phyloP scores from a whole-genome alignment of 2,797 vertebrate species.

The Limnodromus scolopaceus region DNA sequence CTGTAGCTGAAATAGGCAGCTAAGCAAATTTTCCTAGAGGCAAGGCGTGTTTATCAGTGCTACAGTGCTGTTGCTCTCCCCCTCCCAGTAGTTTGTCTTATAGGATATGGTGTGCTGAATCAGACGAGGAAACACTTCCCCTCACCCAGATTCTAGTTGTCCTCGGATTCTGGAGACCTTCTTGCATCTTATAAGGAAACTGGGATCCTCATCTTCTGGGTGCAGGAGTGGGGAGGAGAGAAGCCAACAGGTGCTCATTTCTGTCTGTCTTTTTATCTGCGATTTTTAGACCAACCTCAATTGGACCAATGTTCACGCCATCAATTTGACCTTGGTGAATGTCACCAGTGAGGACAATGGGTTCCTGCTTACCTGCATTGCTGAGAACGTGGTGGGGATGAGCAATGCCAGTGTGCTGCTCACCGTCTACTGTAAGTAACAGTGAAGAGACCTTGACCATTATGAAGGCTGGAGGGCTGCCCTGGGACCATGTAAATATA shows the following conservation, averaged over 20 bases:
- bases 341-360: constrained; percentile 95
- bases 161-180: not conserved
- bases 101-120: not conserved
- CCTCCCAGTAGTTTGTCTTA: not conserved
- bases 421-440: constrained; percentile 92
- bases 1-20: not conserved
- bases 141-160: not conserved
- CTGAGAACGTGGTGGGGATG: constrained; percentile 97
- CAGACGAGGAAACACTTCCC: not conserved
- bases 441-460: not conserved
- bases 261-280: constrained; percentile 3
- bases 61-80: not conserved
- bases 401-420: constrained; percentile 94
- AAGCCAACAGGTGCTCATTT: not conserved
- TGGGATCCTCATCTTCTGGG: not conserved
- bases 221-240: accelerated
- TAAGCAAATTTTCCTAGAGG: not conserved
- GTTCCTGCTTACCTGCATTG: constrained; percentile 93
- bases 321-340: constrained; percentile 95
- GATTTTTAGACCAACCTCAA: constrained; percentile 91
- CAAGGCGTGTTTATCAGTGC: not conserved
- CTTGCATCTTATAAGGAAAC: not conserved
- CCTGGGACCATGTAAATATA: not conserved
- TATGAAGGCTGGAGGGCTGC: not conserved
- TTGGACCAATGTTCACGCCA: constrained; percentile 95